A percentile compares a stretch with the other conserved stretches of the same genome.
Conservation (phyloP, 2,888 invertebrate species). For the Brachypalpus laphriformis region DNA sequence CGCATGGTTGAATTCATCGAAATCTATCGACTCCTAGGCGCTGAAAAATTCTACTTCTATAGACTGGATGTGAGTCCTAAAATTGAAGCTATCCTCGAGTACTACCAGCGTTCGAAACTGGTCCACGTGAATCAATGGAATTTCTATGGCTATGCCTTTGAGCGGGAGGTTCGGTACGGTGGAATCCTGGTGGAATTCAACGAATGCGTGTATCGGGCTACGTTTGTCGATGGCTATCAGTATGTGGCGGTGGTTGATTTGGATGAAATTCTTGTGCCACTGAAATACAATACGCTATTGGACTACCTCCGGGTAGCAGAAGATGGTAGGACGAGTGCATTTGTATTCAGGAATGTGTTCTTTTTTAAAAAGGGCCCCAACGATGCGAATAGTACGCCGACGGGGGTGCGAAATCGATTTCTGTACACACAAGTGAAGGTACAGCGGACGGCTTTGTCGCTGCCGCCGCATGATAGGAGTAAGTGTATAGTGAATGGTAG, state of each 20-base stretch:
- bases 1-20: slow-evolving; percentile 84
- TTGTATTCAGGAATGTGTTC: slow-evolving; percentile 83
- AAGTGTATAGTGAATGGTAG: slow-evolving; percentile 94
- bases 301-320: slow-evolving; percentile 78
- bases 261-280: slow-evolving; percentile 93
- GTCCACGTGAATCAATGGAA: slow-evolving; percentile 83
- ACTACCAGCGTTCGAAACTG: slow-evolving; percentile 79
- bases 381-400: slow-evolving; percentile 79
- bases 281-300: slow-evolving; percentile 89
- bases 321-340: slow-evolving; percentile 81
- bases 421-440: slow-evolving; percentile 82
- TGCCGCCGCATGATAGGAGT: slow-evolving; percentile 90
- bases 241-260: slow-evolving; percentile 93
- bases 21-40: slow-evolving; percentile 83
- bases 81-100: slow-evolving; percentile 80
- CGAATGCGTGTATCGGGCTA: slow-evolving; percentile 95
- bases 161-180: slow-evolving; percentile 84
- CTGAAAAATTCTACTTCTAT: slow-evolving; percentile 83
- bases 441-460: slow-evolving; percentile 78
- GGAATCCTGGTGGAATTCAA: slow-evolving; percentile 95
- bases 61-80: slow-evolving; percentile 80
- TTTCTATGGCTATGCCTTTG: slow-evolving; percentile 77
- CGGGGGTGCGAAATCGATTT: slow-evolving; percentile 78
- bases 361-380: slow-evolving; percentile 83
- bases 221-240: slow-evolving; percentile 87